Percentiles rank a stretch among this genome's conserved stretches.
Evolutionary conservation across 2,113 vertebrate genomes (phyloP).

Genomic region (Tachysurus vachellii): DNA sequence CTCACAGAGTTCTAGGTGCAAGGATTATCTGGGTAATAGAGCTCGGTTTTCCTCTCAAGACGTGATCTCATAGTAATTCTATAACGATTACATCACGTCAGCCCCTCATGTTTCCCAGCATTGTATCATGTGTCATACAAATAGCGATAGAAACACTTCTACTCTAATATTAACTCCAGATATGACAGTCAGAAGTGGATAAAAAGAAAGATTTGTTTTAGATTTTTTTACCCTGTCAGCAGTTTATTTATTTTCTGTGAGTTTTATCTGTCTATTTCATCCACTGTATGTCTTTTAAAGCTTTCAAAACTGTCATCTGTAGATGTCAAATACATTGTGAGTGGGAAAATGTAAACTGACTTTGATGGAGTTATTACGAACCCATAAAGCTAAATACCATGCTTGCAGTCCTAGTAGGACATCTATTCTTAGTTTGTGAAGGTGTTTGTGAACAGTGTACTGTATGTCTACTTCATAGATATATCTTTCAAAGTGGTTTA

Average conservation of each 20-base stretch:
- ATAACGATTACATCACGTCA: slow-evolving; percentile 39
- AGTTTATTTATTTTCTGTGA: neutral
- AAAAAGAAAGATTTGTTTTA: neutral
- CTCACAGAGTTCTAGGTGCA: slow-evolving; percentile 1
- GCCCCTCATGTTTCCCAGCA: slow-evolving; percentile 14
- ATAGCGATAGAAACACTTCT: neutral
- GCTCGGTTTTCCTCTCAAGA: slow-evolving; percentile 34
- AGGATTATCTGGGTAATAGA: slow-evolving; percentile 10
- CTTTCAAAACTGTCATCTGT: neutral
- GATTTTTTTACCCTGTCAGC: neutral
- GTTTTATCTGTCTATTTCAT: neutral
- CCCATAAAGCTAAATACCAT: neutral
- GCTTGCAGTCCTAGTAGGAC: neutral
- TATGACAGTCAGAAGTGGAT: neutral
- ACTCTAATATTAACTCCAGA: slow-evolving; percentile 6
- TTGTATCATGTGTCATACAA: neutral
- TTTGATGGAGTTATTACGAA: neutral
- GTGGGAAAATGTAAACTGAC: neutral
- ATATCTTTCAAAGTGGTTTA: too few species aligned
- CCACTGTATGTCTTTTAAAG: neutral
- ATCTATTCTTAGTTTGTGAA: neutral
- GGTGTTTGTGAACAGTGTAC: neutral
- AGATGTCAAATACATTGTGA: neutral
- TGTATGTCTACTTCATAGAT: too few species aligned
- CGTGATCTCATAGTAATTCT: slow-evolving; percentile 46